A percentile compares a stretch with the other conserved stretches of the same genome.
Evolutionary conservation across 2,888 invertebrate species (phyloP).

Genomic region (Ichneumoninae sp.): DNA sequence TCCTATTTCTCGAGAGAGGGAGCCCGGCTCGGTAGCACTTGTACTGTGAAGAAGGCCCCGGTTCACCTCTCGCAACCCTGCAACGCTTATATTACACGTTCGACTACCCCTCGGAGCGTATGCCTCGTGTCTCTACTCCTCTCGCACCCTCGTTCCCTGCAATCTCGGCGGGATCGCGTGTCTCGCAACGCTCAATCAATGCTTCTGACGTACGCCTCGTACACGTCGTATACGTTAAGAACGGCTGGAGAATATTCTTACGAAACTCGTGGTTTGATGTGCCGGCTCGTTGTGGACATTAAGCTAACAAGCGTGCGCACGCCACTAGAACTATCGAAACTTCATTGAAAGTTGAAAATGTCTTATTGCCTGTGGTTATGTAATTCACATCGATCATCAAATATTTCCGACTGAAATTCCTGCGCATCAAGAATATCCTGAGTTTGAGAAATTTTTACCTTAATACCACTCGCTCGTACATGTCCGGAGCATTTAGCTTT

Average conservation of each 20-base stretch:
- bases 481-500: no score
- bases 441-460: not conserved
- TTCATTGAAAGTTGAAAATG: not conserved
- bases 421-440: not conserved
- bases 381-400: not conserved
- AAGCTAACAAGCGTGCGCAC: constrained; percentile 6
- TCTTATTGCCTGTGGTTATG: not conserved
- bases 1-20: constrained; percentile 24
- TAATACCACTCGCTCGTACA: not conserved
- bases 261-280: not conserved
- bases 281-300: constrained; percentile 1
- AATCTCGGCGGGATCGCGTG: constrained; percentile 65
- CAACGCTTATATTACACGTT: constrained; percentile 44
- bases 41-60: constrained; percentile 11
- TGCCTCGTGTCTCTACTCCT: constrained; percentile 36
- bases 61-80: constrained; percentile 37
- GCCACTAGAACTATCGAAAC: constrained; percentile 17
- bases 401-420: no score
- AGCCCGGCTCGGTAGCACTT: not conserved
- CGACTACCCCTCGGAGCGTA: constrained; percentile 28
- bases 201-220: constrained; percentile 69
- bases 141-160: constrained; percentile 36
- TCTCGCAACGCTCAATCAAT: constrained; percentile 73
- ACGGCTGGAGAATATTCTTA: not conserved
- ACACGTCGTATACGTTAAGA: not conserved